Base-by-base conservation (phyloP, 2,888 invertebrate species). In the Apotomis turbidana region DNA sequence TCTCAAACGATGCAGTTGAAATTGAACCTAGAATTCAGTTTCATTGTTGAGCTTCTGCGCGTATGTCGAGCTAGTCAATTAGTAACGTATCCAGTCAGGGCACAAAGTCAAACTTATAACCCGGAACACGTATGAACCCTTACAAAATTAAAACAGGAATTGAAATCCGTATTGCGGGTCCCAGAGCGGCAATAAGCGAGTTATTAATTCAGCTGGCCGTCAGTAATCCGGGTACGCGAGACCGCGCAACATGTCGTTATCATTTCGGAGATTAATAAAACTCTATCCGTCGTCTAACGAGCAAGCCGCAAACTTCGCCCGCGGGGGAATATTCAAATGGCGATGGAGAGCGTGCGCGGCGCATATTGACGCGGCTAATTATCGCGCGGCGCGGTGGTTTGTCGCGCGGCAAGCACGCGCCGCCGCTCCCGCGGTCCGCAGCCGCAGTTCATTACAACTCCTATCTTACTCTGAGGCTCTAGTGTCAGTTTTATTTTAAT, bases 191-290 rank as follows among this genome's bases (percentile, higher is more conserved):
- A 81, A 83, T 83, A 81, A 83, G 83, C 79, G 83, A 83, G 85
- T 87, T 88, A 88, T 85, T 88, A 87, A 90, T 88, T 88, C 86
- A 87, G 85, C 84, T 81, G 81, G 78, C 81, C 83, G 85, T 83
- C 83, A 82, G 84, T 88, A 87, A 87, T 88, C 84, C 83, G 78
- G 82, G 80, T 78, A 76, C 73, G 77, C 76, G 77, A 78, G 79
- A 79, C 81, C 80, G 78, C 78, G 79, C 81, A 82, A 85, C 85
- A 88, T 85, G 86, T 88, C 87, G 85, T 89, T 89, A 89, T 88
- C 83, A 88, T 89, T 90, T 88, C 82, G 84, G 85, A 87, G 86
- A 89, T 89, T 87, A 88, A 87, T 89, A 90, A 89, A 89, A 90
- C 86, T 88, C 83, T 85, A 85, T 83, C 83, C 82, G 75, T 78